Conservation (phyloP, 2,888 invertebrate genomes). For the Callyntrura sp. region DNA sequence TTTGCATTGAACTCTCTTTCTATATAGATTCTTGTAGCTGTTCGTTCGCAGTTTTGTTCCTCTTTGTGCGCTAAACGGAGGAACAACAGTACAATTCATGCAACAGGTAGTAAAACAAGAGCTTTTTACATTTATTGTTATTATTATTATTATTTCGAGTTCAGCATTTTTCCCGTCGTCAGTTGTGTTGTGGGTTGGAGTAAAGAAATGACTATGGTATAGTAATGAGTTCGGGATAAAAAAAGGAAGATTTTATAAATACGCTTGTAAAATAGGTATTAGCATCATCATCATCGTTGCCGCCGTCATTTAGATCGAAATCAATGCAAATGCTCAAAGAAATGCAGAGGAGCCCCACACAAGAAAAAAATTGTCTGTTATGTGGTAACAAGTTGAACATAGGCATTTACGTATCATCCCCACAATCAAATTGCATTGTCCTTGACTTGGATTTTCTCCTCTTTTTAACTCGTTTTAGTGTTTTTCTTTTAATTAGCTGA, state of each 20-base stretch:
- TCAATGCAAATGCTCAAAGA: not conserved
- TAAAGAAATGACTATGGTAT: not conserved
- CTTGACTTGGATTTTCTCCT: constrained; percentile 27
- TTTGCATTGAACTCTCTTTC: no score
- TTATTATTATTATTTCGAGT: not conserved
- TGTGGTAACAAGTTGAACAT: not conserved
- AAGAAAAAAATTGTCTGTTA: not conserved
- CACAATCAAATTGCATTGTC: constrained; percentile 40
- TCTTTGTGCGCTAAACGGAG: no score
- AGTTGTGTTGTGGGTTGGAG: not conserved
- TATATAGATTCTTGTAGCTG: no score
- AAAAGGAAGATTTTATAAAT: constrained; percentile 4
- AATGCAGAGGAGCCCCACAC: not conserved
- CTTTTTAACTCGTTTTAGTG: not conserved
- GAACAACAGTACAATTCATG: not conserved
- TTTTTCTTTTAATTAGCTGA: constrained; percentile 6
- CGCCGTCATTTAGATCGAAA: constrained; percentile 10
- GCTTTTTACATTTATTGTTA: no score
- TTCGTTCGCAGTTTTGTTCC: no score
- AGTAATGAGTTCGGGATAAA: not conserved
- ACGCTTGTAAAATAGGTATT: constrained; percentile 2
- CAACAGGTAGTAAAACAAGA: no score
- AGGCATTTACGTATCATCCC: not conserved
- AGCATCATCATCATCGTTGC: not conserved
- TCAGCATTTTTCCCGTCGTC: not conserved